A percentile compares a stretch with the other conserved stretches of the same genome.
These are phyloP conservation scores for Clivina fossor DNA, from an alignment of 2,888 invertebrate genomes.

Conservation along the genomic window DNA sequence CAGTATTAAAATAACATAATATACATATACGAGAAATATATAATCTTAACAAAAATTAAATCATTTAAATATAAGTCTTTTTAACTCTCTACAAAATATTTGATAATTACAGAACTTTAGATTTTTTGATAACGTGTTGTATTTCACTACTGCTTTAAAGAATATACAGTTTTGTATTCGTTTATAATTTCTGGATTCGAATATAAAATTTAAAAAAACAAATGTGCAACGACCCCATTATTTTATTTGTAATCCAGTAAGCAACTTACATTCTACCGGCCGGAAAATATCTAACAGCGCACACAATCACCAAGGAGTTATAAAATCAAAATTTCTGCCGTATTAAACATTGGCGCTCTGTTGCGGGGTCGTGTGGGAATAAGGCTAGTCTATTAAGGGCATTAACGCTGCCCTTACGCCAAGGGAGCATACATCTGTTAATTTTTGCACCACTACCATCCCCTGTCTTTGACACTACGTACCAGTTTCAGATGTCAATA, in stretches of 20 bases:
- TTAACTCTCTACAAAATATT: no score
- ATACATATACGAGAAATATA: neutral
- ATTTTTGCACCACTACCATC: conserved; percentile 53
- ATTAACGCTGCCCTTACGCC: conserved; percentile 54
- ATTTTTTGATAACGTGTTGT: neutral
- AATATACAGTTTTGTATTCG: no score
- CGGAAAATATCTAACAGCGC: no score
- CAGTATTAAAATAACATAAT: neutral
- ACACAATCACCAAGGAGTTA: conserved; percentile 40
- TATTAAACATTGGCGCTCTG: conserved; percentile 38
- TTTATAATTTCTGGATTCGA: no score
- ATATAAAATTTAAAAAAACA: neutral
- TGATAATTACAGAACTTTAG: no score
- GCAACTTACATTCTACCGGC: no score
- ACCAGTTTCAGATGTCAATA: conserved; percentile 30
- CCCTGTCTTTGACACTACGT: conserved; percentile 29
- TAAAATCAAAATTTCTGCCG: conserved; percentile 41
- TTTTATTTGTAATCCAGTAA: no score
- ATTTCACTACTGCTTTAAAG: no score
- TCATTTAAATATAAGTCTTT: no score
- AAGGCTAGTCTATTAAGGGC: conserved; percentile 46
- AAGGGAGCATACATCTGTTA: conserved; percentile 52
- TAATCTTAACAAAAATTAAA: no score
- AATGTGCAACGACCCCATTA: conserved; percentile 1
- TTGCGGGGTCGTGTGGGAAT: conserved; percentile 41